Conservation (phyloP, 1,140 invertebrate genomes). For the Zophobas morio region DNA sequence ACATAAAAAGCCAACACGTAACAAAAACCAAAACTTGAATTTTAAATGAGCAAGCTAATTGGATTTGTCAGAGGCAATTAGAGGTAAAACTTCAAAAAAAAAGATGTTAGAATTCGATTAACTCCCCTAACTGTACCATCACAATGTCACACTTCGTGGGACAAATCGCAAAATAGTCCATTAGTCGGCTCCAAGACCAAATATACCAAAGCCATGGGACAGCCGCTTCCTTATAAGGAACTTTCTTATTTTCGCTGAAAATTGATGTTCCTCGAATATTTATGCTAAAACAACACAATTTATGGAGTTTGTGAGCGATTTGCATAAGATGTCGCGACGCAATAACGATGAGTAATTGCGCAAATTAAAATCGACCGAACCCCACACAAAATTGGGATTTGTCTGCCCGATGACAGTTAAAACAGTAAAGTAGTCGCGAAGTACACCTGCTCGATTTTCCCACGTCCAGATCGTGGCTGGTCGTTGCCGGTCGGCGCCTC, state of each 20-base stretch:
- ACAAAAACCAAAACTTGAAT: not conserved
- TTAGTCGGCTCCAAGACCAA: too few species aligned
- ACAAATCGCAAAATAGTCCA: too few species aligned
- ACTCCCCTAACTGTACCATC: slow-evolving; percentile 1
- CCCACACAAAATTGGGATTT: slow-evolving; percentile 22
- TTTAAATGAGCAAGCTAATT: not conserved
- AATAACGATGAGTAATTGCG: slow-evolving; percentile 4
- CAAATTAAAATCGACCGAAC: not conserved
- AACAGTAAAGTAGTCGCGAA: slow-evolving; percentile 42
- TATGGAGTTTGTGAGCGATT: not conserved
- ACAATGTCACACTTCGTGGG: not conserved
- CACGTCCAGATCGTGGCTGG: slow-evolving; percentile 54
- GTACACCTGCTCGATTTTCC: slow-evolving; percentile 63
- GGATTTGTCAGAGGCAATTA: slow-evolving; percentile 7
- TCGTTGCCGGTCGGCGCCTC: slow-evolving; percentile 52
- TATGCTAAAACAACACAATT: not conserved
- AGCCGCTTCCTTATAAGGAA: too few species aligned
- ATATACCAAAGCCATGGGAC: too few species aligned
- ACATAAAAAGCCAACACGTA: not conserved
- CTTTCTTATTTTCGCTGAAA: not conserved
- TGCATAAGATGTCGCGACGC: not conserved
- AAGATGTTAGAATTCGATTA: not conserved
- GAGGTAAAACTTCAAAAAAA: not conserved
- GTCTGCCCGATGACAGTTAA: slow-evolving; percentile 26
- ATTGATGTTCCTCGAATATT: not conserved